Evolutionary conservation across 1,140 invertebrate genomes (phyloP).

Genomic region (Bombus waltoni): DNA sequence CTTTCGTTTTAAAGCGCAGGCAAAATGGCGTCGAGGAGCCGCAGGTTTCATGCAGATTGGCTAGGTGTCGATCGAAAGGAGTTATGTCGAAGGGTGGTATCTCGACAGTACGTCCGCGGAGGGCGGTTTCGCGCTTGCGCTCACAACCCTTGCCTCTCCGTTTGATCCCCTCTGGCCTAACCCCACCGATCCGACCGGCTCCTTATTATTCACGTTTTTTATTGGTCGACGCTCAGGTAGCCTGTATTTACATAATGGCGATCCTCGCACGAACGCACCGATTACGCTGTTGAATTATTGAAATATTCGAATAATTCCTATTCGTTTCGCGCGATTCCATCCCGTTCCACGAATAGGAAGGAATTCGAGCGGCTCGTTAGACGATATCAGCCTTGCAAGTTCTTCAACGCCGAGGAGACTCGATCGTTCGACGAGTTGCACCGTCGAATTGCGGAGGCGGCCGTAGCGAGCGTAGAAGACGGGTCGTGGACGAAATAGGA

Average conservation of each 20-base stretch:
- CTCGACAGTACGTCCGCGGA: slow-evolving; percentile 67
- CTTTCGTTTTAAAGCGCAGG: slow-evolving; percentile 72
- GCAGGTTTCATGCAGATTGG: slow-evolving; percentile 81
- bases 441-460: too few relatives aligned
- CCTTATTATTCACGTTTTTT: slow-evolving; percentile 77
- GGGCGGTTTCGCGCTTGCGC: slow-evolving; percentile 82
- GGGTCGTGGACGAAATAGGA: neutral
- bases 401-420: neutral
- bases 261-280: neutral
- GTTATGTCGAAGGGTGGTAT: slow-evolving; percentile 75
- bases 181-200: slow-evolving; percentile 54
- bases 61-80: slow-evolving; percentile 75
- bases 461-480: neutral
- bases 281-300: neutral
- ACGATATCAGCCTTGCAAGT: neutral
- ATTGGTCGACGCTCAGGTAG: slow-evolving; percentile 59
- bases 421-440: neutral
- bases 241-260: slow-evolving; percentile 71
- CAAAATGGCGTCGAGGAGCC: slow-evolving; percentile 77
- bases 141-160: slow-evolving; percentile 71
- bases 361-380: neutral
- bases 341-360: neutral
- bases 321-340: neutral
- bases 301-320: neutral
- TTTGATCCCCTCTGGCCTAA: slow-evolving; percentile 62